Percentiles rank a stretch among this genome's conserved stretches.
Evolutionary conservation across 2,888 invertebrate genomes (phyloP).

Genomic region (Acanthosepion pharaonis): DNA sequence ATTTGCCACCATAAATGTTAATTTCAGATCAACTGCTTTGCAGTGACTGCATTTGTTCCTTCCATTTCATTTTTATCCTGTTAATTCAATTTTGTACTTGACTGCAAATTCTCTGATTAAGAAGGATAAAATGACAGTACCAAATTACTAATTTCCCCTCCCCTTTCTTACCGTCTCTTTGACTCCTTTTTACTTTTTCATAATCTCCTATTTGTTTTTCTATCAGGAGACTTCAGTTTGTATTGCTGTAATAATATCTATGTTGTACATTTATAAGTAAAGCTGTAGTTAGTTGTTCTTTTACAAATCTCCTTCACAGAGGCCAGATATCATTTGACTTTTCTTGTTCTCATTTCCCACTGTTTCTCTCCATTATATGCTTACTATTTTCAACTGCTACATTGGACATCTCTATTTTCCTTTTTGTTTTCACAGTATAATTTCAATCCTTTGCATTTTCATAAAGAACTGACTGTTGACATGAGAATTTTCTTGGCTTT

Average conservation of each 20-base stretch:
- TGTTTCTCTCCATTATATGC: background rate
- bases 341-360: background rate
- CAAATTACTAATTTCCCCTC: background rate
- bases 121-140: slow-evolving; percentile 12
- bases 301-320: background rate
- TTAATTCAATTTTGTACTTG: slow-evolving; percentile 11
- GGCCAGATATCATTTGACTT: too few species aligned
- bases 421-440: background rate
- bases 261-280: background rate
- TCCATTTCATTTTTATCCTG: slow-evolving; percentile 7
- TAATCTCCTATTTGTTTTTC: slow-evolving; percentile 9
- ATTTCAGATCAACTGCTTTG: slow-evolving; percentile 5
- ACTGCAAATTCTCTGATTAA: background rate
- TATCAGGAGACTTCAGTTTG: slow-evolving; percentile 4
- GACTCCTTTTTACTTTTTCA: background rate
- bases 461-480: background rate
- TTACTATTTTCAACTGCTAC: background rate
- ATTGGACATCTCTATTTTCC: background rate
- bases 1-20: slow-evolving; percentile 17
- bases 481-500: background rate
- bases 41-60: background rate
- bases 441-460: background rate
- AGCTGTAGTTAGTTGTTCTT: background rate
- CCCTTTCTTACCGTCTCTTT: background rate
- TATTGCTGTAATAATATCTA: background rate